Evolutionary conservation across 2,888 invertebrate genomes (phyloP), one percentile per base, ranked within the genome.

Genomic region (Tipula confusa): DNA sequence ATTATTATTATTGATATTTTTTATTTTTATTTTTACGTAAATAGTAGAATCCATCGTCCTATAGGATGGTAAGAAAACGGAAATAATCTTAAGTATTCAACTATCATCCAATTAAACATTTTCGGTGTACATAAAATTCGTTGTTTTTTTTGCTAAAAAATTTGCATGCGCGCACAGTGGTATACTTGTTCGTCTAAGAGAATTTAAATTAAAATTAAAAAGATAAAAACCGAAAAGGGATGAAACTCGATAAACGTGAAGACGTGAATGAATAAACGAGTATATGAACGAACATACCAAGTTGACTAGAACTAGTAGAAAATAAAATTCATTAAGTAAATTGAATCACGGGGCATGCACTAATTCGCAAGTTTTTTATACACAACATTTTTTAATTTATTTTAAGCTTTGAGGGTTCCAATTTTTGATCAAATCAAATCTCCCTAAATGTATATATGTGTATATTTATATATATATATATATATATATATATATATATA

Each of bases 1-100:
- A 64, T 64, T 64, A 64, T 64, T 64, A 64, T 64, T 64, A 64
- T 64, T 64, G 64, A 64, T 64, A 64, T 64, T 64, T n/a, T n/a
- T 64, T 64, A 64, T 64, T 64, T 18, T 24, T 64, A 64, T 64
- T 64, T 64, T 64, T 64, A 9, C 64, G 18, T 18, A 64, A 64
- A 64, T 64, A 24, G 64, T 64, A 24, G 18, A 64, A 64, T 64
- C 64, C 9, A 64, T 24, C 64, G 64, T 9, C 64, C 18, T 64
- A 24, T 38, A 2, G n/a, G 38, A 38, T 24, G 7, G 5, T 5
- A 24, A 64, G 18, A 24, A 64, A 64, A 13, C 24, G 24, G 24
- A 38, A n/a, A 33, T 33, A 33, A 38, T 38, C 38, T 38, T 38
- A 38, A 38, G n/a, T 38, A 38, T 38, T 38, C 38, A 38, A 38